Conservation (phyloP, 1,140 invertebrate genomes). For the Neodiprion pinetum region DNA sequence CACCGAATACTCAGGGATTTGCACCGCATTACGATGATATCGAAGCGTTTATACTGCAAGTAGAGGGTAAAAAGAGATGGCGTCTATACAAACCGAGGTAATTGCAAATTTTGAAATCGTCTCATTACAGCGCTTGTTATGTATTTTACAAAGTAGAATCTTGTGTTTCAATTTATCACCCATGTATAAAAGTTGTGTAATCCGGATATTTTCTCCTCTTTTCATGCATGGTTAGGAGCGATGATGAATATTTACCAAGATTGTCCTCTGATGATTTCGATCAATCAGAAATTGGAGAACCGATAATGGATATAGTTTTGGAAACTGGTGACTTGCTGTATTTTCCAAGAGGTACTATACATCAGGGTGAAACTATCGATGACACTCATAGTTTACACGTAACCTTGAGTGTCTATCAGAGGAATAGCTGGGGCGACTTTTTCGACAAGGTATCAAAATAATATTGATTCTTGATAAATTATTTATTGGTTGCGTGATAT, state of each 20-base stretch:
- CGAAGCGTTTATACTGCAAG: constrained; percentile 96
- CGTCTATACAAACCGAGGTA: constrained; percentile 82
- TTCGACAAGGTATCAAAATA: constrained; percentile 70
- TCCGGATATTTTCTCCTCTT: not conserved
- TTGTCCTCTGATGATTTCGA: constrained; percentile 85
- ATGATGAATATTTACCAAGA: constrained; percentile 75
- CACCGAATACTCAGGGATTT: constrained; percentile 94
- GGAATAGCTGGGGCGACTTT: constrained; percentile 88
- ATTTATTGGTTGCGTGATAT: not conserved
- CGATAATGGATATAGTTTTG: constrained; percentile 82
- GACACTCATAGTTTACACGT: constrained; percentile 88
- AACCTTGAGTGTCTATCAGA: constrained; percentile 91
- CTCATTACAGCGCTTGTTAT: not conserved
- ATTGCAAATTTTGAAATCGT: constrained; percentile 16
- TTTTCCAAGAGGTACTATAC: constrained; percentile 91
- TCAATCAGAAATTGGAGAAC: constrained; percentile 78
- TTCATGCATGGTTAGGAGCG: constrained; percentile 35
- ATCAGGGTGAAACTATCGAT: constrained; percentile 83
- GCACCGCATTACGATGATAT: constrained; percentile 99
- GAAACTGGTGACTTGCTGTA: constrained; percentile 92
- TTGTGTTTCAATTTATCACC: constrained; percentile 18
- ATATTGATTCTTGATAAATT: constrained; percentile 23
- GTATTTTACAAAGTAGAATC: constrained; percentile 13
- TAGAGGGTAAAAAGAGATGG: constrained; percentile 97
- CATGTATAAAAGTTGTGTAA: not conserved